Base-by-base conservation (phyloP, 2,888 invertebrate genomes). In the Ecliptopera silaceata region DNA sequence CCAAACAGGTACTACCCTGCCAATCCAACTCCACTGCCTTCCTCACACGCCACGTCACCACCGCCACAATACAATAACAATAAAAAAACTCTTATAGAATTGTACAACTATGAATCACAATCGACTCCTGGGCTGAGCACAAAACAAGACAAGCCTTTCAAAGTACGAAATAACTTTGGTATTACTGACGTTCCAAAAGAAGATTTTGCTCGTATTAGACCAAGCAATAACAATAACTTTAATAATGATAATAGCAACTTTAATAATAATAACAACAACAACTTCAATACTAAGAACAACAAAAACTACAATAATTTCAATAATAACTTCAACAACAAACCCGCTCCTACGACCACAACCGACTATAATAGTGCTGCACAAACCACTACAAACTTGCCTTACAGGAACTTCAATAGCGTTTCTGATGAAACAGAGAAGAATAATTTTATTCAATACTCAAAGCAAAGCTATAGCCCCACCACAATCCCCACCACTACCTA, bases 31-130 rank as follows among this genome's bases (percentile, higher is more conserved):
- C 77, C 85, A 1, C 73, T 83, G 10, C 74, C 82, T 1, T 82
- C 82, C 56, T 68, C 80, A 10, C 79, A 79, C 36, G 72, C 84
- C 4, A 77, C 86, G 5, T 63, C 77, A 36, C 56, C 72, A 11
- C 72, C 80, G 12, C 77, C 79, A 55, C 83, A 72, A 55, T 50
- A 46, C 32, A 86, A 77, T 53, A 57, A 56, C 20, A 86, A 78
- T 55, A 91, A 91, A 39, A 91, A 92, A 61, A 86, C 89, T 42
- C 80, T 80, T 11, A 83, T 86, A 5, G 93, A 92, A 56, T 59
- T 86, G 18, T 91, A 88, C 66, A 90, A 89, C 49, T 91, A 91
- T 15, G 91, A 92, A n/a, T 66, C 84, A 1, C 81, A 84, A 51
- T 85, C 86, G 1, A 87, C 86, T 8, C 82, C 86, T 11, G 82